Evolutionary conservation across 2,888 invertebrate genomes (phyloP).

Genomic region (Anodontia alba): DNA sequence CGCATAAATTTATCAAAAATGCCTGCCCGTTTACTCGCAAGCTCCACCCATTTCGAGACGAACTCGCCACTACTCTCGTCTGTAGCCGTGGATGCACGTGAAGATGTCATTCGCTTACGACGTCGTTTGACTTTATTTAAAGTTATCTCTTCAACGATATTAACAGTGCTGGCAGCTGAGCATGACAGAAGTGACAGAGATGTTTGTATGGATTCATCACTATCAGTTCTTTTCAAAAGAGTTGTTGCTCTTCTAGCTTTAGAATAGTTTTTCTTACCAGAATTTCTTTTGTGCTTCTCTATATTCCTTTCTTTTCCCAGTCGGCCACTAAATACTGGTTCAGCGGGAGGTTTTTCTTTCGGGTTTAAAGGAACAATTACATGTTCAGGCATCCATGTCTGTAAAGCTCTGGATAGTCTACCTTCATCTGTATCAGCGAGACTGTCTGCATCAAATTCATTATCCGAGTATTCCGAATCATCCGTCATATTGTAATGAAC

Average conservation of each 20-base stretch:
- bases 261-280: not conserved
- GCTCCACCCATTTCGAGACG: slow-evolving; percentile 64
- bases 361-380: slow-evolving; percentile 62
- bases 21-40: slow-evolving; percentile 54
- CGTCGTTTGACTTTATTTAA: slow-evolving; percentile 29
- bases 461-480: slow-evolving; percentile 35
- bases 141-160: slow-evolving; percentile 21
- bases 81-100: slow-evolving; percentile 39
- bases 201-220: slow-evolving; percentile 73
- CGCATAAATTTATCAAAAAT: slow-evolving; percentile 66
- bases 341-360: slow-evolving; percentile 55
- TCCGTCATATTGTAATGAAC: slow-evolving; percentile 40
- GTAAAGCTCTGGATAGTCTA: slow-evolving; percentile 67
- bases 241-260: not conserved
- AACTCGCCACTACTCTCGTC: slow-evolving; percentile 19
- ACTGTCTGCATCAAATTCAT: slow-evolving; percentile 33
- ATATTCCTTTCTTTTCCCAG: slow-evolving; percentile 57
- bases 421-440: slow-evolving; percentile 65
- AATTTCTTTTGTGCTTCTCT: slow-evolving; percentile 5
- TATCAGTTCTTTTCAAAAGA: slow-evolving; percentile 56
- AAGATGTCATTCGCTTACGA: slow-evolving; percentile 31
- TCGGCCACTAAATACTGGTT: slow-evolving; percentile 73
- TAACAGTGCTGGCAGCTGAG: slow-evolving; percentile 44
- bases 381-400: slow-evolving; percentile 74
- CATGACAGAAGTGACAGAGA: slow-evolving; percentile 70